A percentile compares a stretch with the other conserved stretches of the same genome.
phyloP scores from a whole-genome alignment of 1,140 invertebrate species.

The Psilanteris sp. region DNA sequence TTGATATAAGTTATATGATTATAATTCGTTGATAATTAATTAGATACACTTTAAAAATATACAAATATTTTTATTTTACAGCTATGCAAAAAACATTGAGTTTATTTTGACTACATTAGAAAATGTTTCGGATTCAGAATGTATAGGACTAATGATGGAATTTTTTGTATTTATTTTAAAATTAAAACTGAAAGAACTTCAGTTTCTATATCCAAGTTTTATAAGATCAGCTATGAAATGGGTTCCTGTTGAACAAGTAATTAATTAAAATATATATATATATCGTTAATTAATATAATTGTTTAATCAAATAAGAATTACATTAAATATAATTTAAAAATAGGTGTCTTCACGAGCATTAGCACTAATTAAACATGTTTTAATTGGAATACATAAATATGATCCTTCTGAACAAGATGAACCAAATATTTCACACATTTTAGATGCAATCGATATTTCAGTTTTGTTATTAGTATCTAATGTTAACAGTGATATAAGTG shows the following conservation, averaged over 20 bases:
- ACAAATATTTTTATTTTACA: slow-evolving; percentile 55
- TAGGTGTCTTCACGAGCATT: slow-evolving; percentile 74
- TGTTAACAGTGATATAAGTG: slow-evolving; percentile 64
- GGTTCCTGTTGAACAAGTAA: slow-evolving; percentile 76
- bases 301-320: no score
- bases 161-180: slow-evolving; percentile 79
- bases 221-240: slow-evolving; percentile 77
- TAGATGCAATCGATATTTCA: slow-evolving; percentile 71
- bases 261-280: background rate
- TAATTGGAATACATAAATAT: no score
- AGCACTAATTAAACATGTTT: slow-evolving; percentile 70
- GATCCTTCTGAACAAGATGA: slow-evolving; percentile 47
- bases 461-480: slow-evolving; percentile 70
- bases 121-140: slow-evolving; percentile 75
- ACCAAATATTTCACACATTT: slow-evolving; percentile 60
- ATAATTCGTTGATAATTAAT: no score
- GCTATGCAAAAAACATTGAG: slow-evolving; percentile 69
- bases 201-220: slow-evolving; percentile 73
- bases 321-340: slow-evolving; percentile 19
- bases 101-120: slow-evolving; percentile 68
- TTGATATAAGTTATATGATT: no score
- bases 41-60: no score
- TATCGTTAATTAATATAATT: background rate
- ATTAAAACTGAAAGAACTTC: slow-evolving; percentile 72
- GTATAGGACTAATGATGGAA: slow-evolving; percentile 78